Percentiles rank a stretch among this genome's conserved stretches.
These are phyloP conservation scores for Mus spretus DNA, from an alignment of 2,797 vertebrate species.

Conservation along the genomic window DNA sequence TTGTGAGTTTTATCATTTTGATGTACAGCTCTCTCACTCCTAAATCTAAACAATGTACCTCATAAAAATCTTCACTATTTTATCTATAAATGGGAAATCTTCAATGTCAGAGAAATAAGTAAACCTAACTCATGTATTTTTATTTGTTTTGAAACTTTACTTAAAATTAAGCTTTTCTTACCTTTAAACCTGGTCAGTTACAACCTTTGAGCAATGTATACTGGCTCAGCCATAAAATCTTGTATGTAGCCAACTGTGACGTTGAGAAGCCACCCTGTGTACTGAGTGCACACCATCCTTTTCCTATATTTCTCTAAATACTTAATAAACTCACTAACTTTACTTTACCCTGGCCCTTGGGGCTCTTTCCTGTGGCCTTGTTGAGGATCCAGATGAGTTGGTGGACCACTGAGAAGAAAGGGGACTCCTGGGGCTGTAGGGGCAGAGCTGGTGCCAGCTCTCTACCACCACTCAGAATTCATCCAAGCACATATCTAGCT, in stretches of 20 bases:
- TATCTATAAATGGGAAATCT: not conserved
- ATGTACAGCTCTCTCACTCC: not conserved
- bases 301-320: not conserved
- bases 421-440: not conserved
- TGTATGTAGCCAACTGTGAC: not conserved
- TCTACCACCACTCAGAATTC: not conserved
- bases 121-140: not conserved
- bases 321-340: not conserved
- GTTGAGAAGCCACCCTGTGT: not conserved
- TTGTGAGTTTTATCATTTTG: not conserved
- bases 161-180: not conserved
- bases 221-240: not conserved
- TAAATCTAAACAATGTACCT: not conserved
- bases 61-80: not conserved
- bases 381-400: not conserved
- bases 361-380: not conserved
- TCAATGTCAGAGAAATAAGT: constrained; percentile 18
- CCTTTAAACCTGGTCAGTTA: not conserved
- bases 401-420: not conserved
- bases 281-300: not conserved
- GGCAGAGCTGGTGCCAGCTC: not conserved
- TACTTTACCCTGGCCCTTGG: not conserved
- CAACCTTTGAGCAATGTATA: not conserved
- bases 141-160: not conserved
- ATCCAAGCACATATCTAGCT: not conserved